A percentile compares a stretch with the other conserved stretches of the same genome.
phyloP scores from a whole-genome alignment of 2,888 invertebrate species.

The Phasia obesa region DNA sequence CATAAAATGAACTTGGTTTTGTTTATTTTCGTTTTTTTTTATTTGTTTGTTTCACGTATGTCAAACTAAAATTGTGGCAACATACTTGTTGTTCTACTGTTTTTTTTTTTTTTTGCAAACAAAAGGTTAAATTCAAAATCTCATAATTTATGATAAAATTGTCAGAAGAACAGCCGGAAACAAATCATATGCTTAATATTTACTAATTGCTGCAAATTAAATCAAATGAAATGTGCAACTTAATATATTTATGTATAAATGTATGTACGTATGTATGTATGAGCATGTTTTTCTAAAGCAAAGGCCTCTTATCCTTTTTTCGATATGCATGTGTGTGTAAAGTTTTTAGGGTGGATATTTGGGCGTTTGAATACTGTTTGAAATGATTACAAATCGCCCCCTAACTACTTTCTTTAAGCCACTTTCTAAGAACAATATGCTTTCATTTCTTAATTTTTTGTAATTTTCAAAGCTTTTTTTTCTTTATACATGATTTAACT shows the following conservation, averaged over 20 bases:
- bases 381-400: no score
- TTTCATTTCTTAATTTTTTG: background rate
- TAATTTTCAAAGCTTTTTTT: no score
- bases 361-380: no score
- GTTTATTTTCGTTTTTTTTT: background rate
- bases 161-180: slow-evolving; percentile 46
- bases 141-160: slow-evolving; percentile 49
- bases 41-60: background rate
- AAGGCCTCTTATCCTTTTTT: background rate
- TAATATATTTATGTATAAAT: background rate
- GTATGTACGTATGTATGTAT: background rate
- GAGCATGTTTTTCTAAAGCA: slow-evolving; percentile 25
- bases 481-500: no score
- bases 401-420: no score
- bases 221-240: slow-evolving; percentile 54
- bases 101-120: background rate
- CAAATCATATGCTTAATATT: slow-evolving; percentile 65
- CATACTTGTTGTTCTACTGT: background rate
- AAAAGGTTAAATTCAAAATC: slow-evolving; percentile 9
- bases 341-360: no score
- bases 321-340: no score
- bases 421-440: background rate
- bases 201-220: slow-evolving; percentile 66
- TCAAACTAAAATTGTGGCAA: background rate
- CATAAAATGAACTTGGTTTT: slow-evolving; percentile 2